phyloP scores from a whole-genome alignment of 2,888 invertebrate genomes.

The Trissolcus brochymenae region DNA sequence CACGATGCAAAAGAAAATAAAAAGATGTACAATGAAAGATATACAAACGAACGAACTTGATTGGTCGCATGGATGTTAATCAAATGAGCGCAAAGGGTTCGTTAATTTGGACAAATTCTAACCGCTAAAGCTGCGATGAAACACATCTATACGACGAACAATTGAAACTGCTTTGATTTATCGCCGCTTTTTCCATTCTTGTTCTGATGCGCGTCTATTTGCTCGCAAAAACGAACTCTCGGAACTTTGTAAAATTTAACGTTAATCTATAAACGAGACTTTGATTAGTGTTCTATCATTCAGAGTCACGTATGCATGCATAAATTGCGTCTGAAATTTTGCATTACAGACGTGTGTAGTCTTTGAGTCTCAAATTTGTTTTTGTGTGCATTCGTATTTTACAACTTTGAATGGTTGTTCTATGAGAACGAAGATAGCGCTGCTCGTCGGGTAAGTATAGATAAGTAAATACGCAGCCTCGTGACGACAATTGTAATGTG shows the following conservation, averaged over 20 bases:
- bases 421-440: conserved; percentile 11
- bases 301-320: conserved; percentile 30
- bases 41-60: neutral
- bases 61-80: conserved; percentile 2
- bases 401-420: conserved; percentile 31
- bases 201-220: conserved; percentile 4
- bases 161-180: conserved; percentile 27
- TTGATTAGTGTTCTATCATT: too few species aligned
- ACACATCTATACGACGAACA: conserved; percentile 42
- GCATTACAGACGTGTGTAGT: conserved; percentile 41
- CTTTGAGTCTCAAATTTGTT: conserved; percentile 40
- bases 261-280: conserved; percentile 33
- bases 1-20: neutral
- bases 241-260: conserved; percentile 29
- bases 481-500: conserved; percentile 2
- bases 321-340: conserved; percentile 37
- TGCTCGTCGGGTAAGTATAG: neutral
- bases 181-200: neutral
- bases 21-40: neutral
- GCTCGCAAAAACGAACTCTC: conserved; percentile 28
- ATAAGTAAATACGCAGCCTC: neutral
- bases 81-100: conserved; percentile 15
- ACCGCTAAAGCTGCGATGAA: conserved; percentile 47
- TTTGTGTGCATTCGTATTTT: conserved; percentile 38
- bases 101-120: conserved; percentile 36